Base-by-base conservation (phyloP, 2,888 invertebrate genomes). In the Nemotelus nigrinus region DNA sequence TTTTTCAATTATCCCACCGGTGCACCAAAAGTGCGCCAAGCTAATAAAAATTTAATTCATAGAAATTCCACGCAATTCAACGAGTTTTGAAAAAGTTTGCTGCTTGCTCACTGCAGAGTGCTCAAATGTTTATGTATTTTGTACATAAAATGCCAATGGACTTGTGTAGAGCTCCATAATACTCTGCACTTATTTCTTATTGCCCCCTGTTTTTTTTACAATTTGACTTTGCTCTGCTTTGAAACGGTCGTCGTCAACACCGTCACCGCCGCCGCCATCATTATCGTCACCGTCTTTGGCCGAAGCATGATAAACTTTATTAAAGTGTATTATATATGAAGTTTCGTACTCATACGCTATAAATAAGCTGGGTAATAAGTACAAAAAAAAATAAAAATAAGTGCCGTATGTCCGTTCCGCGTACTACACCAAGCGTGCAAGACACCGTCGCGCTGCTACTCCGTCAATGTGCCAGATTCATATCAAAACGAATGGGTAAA, bases 21-120 rank as follows among this genome's bases (percentile, higher is more conserved):
- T 55, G 55, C 44, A 70, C 44, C 53, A 2, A 41, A 10, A 53
- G 25, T 25, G 25, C 25, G 25, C 25, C 25, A 25, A 25, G 44
- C 47, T 48, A 60, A 74, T 74, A 74, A 60, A 74, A 74, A 48
- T 74, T 60, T 74, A 74, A 74, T 74, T 74, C 60, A 74, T 63
- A 47, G 74, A 74, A 74, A 74, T 74, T 72, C 63, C 50, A 41
- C 48, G 39, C 44, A 74, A 41, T 68, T 60, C 60, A 60, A 43
- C 25, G 53, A 68, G 53, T 68, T 68, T 68, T 63, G n/a, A 25
- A 43, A 63, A 63, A 63, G 63, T 63, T 63, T 63, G 63, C 43
- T 63, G 43, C 43, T 39, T n/a, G 63, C 63, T 43, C 10, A 53
- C 53, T 41, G 43, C 58, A n/a, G 4, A 63, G 43, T 63, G 7